Evolutionary conservation across 2,888 invertebrate genomes (phyloP), one percentile per base, ranked within the genome.

Genomic region (Melanargia galathea): DNA sequence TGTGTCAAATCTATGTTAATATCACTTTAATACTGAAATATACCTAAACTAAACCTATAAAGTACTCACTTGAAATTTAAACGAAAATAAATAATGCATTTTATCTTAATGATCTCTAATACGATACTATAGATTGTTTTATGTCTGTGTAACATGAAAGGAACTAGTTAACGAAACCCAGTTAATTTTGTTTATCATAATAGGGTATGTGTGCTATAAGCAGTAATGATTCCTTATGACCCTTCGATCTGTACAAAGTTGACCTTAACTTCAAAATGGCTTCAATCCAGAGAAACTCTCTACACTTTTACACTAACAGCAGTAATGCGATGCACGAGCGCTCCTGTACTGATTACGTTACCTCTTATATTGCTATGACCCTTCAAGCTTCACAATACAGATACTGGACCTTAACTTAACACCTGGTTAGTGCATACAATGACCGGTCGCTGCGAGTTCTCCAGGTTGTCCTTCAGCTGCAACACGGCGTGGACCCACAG

Each of bases 341-440:
- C n/a, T n/a, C n/a, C n/a, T n/a, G n/a, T n/a, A n/a, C n/a, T n/a
- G n/a, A n/a, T n/a, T n/a, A n/a, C n/a, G n/a, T n/a, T n/a, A n/a
- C n/a, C n/a, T n/a, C n/a, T n/a, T n/a, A n/a, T n/a, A n/a, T n/a
- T n/a, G n/a, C n/a, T n/a, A n/a, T n/a, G n/a, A n/a, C n/a, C n/a
- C n/a, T n/a, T n/a, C n/a, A n/a, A n/a, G n/a, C n/a, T n/a, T n/a
- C n/a, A n/a, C n/a, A n/a, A n/a, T n/a, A n/a, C n/a, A n/a, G n/a
- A n/a, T n/a, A n/a, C n/a, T n/a, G n/a, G n/a, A 16, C 60, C 92
- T 92, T 87, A 97, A 97, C 96, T 97, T 73, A 98, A 92, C 65
- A 98, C 96, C 93, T 99, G 99, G 90, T 99, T 98, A 72, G 99
- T 98, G 92, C 98, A 98, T 60, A 99, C 97, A 75, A 99, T 98